These are phyloP conservation scores for Prorops nasuta DNA, from an alignment of 1,140 invertebrate species.

Conservation along the genomic window DNA sequence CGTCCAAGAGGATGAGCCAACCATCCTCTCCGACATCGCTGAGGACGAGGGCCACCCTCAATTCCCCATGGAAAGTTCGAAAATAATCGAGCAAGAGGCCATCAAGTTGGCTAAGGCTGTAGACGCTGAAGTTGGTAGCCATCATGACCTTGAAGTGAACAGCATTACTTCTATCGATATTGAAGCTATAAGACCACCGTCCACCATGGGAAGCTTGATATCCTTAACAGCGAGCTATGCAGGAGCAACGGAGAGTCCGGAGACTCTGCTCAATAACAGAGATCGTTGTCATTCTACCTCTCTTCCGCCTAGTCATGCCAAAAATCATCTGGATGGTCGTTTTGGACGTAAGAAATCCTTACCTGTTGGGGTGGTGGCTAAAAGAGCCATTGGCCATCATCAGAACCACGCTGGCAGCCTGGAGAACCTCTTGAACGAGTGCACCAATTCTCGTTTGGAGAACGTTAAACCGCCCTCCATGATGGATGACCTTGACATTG, in stretches of 20 bases:
- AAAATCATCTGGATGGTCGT: conserved; percentile 32
- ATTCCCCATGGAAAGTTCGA: conserved; percentile 62
- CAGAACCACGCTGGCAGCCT: conserved; percentile 61
- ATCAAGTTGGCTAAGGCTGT: conserved; percentile 69
- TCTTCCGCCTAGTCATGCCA: conserved; percentile 24
- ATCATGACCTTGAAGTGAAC: conserved; percentile 39
- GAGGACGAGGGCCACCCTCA: conserved; percentile 20
- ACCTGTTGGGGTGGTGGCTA: conserved; percentile 68
- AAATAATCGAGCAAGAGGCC: conserved; percentile 72
- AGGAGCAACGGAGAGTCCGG: conserved; percentile 32
- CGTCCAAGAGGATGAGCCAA: conserved; percentile 27
- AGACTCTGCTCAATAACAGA: conserved; percentile 19
- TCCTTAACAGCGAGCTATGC: conserved; percentile 63
- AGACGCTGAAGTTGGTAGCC: conserved; percentile 62
- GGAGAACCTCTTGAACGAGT: conserved; percentile 62
- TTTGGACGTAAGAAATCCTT: conserved; percentile 64
- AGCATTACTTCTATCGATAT: conserved; percentile 64
- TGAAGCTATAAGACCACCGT: conserved; percentile 76
- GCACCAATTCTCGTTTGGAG: conserved; percentile 67
- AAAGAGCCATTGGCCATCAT: conserved; percentile 64
- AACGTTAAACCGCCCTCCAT: conserved; percentile 80
- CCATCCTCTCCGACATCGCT: conserved; percentile 11
- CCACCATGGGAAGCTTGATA: conserved; percentile 67
- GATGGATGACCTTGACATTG: conserved; percentile 70
- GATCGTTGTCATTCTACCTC: conserved; percentile 45